Conservation (phyloP, 2,797 vertebrate species). For the Cyprinodon diabolis region DNA sequence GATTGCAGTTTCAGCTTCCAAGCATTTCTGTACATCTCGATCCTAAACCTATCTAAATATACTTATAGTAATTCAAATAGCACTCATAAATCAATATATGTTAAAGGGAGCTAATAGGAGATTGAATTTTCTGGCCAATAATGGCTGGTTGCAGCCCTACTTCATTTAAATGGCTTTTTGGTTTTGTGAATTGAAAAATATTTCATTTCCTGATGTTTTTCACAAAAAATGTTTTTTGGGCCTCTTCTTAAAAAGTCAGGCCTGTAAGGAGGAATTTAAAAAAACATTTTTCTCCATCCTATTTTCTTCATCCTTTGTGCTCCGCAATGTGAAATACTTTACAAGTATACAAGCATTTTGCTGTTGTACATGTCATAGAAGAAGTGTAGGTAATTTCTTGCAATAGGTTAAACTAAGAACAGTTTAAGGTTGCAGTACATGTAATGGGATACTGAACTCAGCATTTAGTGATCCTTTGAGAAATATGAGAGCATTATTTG, state of each 20-base stretch:
- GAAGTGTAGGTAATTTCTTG: not conserved
- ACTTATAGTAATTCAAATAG: no score
- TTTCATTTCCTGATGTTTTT: conserved; percentile 45
- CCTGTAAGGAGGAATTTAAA: conserved; percentile 60
- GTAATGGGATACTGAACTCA: not conserved
- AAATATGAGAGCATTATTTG: not conserved
- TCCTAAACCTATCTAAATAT: no score
- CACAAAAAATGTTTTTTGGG: conserved; percentile 56
- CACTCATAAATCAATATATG: no score
- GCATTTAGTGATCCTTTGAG: not conserved
- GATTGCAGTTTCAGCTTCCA: no score
- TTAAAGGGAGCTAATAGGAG: no score
- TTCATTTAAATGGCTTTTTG: conserved; percentile 34
- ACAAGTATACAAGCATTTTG: conserved; percentile 11
- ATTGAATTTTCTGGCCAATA: no score
- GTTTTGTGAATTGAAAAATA: conserved; percentile 36
- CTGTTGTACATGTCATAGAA: conserved; percentile 19
- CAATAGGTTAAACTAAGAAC: not conserved
- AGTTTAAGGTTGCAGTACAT: not conserved
- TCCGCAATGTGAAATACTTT: conserved; percentile 42
- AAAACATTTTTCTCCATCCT: conserved; percentile 45
- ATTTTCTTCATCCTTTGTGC: conserved; percentile 26
- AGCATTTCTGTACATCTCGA: no score
- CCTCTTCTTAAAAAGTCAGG: conserved; percentile 51
- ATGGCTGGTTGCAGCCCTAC: not conserved